phyloP scores from a whole-genome alignment of 2,113 vertebrate species.

The Nycticryphes semicollaris region DNA sequence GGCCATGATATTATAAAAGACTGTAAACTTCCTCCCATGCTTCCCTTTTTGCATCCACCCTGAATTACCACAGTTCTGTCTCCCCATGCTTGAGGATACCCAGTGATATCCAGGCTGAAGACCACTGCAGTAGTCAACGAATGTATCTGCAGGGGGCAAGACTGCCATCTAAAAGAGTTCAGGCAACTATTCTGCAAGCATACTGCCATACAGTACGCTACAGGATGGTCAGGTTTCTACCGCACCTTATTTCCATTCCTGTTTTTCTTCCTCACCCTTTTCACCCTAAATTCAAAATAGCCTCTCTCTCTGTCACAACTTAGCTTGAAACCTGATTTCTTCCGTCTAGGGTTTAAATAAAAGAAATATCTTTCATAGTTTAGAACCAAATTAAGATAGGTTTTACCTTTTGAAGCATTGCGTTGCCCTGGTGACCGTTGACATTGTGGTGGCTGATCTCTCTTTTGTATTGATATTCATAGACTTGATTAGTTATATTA shows the following conservation, averaged over 20 bases:
- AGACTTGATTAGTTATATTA: conserved; percentile 77
- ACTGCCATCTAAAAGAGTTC: neutral
- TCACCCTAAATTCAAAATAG: neutral
- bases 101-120: neutral
- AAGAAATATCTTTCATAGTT: neutral
- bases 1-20: neutral
- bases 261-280: neutral
- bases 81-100: neutral
- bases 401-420: conserved; percentile 78
- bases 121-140: neutral
- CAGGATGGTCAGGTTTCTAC: neutral
- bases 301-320: neutral
- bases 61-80: neutral
- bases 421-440: conserved; percentile 67
- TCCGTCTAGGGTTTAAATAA: neutral
- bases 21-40: neutral
- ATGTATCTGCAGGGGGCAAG: neutral
- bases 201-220: neutral
- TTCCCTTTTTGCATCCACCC: neutral
- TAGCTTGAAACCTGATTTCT: neutral
- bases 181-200: neutral
- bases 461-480: conserved; percentile 77
- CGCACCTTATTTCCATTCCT: neutral
- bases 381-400: neutral
- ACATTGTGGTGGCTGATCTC: conserved; percentile 76